Evolutionary conservation across 2,113 vertebrate genomes (phyloP), one percentile per base, ranked within the genome.

Genomic region (Pionites leucogaster): DNA sequence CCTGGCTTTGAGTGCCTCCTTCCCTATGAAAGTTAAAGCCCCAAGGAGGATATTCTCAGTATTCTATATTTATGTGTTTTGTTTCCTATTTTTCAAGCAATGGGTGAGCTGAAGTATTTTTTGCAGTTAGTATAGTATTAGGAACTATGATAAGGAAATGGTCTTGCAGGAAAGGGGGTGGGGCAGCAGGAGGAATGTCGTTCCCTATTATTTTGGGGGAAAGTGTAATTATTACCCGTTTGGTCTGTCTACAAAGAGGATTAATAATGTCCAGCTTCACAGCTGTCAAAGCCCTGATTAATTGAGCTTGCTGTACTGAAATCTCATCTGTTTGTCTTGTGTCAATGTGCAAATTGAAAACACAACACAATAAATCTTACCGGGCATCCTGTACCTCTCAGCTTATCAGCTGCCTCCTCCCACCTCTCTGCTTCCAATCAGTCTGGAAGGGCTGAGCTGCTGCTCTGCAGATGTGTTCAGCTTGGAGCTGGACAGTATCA

Each of bases 261-360:
- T 96, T 94, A 95, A 94, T 96, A 94, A 93, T 52, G 92, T 93
- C 94, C 95, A 90, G 63, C 29, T 76, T 96, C 92, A 75, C 91
- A 95, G 94, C 94, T 97, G 95, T 96, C 97, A 97, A 90, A 93
- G 50, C n/a, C 37, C 59, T 96, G 96, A 97, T 97, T 95, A 97
- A 97, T 96, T 93, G 96, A 97, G 91, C 82, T 83, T 86, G 60
- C 91, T 92, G 82, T 93, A 82, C 93, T 87, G 95, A 96, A 97
- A 96, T 95, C 82, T 97, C 96, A 87, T 97, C 96, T 95, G 96
- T 97, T 97, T 97, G 95, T 97, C 94, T 97, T 95, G 90, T 96
- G 93, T 93, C 60, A 14, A 92, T 93, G 96, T 96, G 96, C 82
- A 97, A 97, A 97, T 95, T 95, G 95, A 96, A 97, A 96, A 95